phyloP scores from a whole-genome alignment of 2,113 vertebrate genomes.

The Nibea coibor region DNA sequence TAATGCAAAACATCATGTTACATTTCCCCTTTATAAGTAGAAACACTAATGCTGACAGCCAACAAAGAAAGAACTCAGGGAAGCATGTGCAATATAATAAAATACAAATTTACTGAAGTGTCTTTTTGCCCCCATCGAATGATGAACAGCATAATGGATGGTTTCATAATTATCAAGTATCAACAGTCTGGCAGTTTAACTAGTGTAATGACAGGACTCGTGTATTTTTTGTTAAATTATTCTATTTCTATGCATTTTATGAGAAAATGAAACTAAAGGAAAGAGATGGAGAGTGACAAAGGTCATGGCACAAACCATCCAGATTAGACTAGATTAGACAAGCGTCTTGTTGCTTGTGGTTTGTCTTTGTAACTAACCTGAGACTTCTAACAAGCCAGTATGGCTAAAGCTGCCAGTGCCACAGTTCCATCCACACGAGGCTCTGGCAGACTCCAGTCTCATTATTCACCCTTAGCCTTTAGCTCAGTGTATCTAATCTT shows the following conservation, averaged over 20 bases:
- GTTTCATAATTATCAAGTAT: not conserved
- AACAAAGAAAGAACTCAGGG: no score
- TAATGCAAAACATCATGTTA: no score
- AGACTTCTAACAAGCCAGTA: no score
- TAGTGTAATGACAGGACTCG: not conserved
- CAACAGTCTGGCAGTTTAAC: not conserved
- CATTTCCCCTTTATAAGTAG: no score
- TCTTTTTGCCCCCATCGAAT: not conserved
- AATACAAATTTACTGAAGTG: no score
- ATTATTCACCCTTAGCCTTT: constrained; percentile 1
- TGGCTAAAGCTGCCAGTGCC: not conserved
- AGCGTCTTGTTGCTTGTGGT: not conserved
- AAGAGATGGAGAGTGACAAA: no score
- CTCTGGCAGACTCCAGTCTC: not conserved
- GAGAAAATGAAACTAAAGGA: no score
- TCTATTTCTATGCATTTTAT: no score
- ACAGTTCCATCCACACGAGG: not conserved
- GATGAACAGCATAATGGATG: not conserved
- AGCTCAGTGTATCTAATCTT: not conserved
- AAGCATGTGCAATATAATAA: no score
- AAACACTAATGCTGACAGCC: no score
- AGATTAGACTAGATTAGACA: not conserved
- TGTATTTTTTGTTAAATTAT: no score
- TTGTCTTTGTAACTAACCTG: not conserved
- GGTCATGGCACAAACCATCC: not conserved